These are phyloP conservation scores for Gopherus flavomarginatus DNA, from an alignment of 2,113 vertebrate genomes.

Conservation along the genomic window DNA sequence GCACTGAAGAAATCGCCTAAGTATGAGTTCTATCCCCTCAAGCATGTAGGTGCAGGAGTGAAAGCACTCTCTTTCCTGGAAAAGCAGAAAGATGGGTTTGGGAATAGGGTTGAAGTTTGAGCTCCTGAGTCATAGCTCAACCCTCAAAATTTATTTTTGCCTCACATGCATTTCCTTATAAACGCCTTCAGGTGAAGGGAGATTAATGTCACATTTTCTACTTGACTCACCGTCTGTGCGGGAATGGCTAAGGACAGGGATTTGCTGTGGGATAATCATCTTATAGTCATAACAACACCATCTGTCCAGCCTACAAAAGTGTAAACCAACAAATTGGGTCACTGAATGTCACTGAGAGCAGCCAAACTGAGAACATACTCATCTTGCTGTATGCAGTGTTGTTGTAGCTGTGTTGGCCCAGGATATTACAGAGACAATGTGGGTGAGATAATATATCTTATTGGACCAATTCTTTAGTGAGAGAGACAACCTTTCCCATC, in stretches of 20 bases:
- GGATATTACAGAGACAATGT: not conserved
- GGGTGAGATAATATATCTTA: not conserved
- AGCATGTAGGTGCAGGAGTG: accelerated
- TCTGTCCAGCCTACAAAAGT: slow-evolving; percentile 34
- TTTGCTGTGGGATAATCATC: slow-evolving; percentile 61
- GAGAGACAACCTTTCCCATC: not conserved
- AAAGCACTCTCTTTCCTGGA: not conserved
- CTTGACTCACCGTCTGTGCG: not conserved
- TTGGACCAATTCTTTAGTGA: not conserved
- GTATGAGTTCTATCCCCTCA: not conserved
- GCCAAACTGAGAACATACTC: not conserved
- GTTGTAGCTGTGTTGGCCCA: not conserved
- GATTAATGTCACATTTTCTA: not conserved
- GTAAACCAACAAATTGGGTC: slow-evolving; percentile 54
- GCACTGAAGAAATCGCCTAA: not conserved
- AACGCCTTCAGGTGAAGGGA: not conserved
- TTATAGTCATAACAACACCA: slow-evolving; percentile 4
- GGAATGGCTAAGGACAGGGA: slow-evolving; percentile 27
- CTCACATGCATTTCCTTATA: not conserved
- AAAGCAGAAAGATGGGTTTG: not conserved
- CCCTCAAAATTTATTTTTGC: not conserved
- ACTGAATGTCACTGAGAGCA: not conserved
- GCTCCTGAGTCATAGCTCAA: not conserved
- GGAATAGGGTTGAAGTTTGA: not conserved
- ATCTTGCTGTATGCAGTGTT: not conserved